Percentiles rank a stretch among this genome's conserved stretches.
Conservation (phyloP, 2,888 invertebrate species). For the Dolichomitus sp. region DNA sequence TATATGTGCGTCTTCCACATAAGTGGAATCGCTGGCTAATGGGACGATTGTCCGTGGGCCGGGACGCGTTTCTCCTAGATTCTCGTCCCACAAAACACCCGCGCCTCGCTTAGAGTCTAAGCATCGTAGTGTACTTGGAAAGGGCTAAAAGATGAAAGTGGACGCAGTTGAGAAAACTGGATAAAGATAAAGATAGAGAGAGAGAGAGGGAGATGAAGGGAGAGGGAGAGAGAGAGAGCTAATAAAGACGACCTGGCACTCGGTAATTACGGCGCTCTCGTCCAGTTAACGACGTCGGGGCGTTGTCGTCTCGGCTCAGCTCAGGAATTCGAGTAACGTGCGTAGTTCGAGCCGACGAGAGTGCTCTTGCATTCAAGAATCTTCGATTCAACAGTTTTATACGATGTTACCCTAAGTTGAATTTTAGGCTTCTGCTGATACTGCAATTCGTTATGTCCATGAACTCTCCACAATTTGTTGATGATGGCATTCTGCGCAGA, state of each 20-base stretch:
- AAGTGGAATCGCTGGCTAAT: constrained; percentile 80
- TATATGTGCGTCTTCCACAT: constrained; percentile 68
- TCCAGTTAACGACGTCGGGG: constrained; percentile 73
- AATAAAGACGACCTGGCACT: constrained; percentile 59
- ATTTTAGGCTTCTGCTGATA: too few relatives aligned
- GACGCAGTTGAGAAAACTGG: constrained; percentile 24
- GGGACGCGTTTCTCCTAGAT: constrained; percentile 73
- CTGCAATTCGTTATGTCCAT: too few relatives aligned
- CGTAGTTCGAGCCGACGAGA: constrained; percentile 49
- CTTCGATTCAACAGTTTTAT: constrained; percentile 15
- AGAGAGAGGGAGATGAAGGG: constrained; percentile 47
- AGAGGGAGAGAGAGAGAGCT: constrained; percentile 44
- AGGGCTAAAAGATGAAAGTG: constrained; percentile 36
- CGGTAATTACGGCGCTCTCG: constrained; percentile 78
- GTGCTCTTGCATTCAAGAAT: constrained; percentile 10
- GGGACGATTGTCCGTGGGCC: constrained; percentile 81
- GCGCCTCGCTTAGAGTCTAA: constrained; percentile 58
- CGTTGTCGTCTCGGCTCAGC: constrained; percentile 68
- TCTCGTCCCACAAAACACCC: constrained; percentile 76
- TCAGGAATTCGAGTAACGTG: constrained; percentile 72
- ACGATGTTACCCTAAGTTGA: background rate
- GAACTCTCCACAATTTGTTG: too few relatives aligned
- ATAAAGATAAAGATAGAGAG: constrained; percentile 53
- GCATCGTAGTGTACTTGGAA: constrained; percentile 6
- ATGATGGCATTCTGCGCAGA: too few relatives aligned